Conservation (phyloP, 2,113 vertebrate genomes). For the Charadrius vociferus region DNA sequence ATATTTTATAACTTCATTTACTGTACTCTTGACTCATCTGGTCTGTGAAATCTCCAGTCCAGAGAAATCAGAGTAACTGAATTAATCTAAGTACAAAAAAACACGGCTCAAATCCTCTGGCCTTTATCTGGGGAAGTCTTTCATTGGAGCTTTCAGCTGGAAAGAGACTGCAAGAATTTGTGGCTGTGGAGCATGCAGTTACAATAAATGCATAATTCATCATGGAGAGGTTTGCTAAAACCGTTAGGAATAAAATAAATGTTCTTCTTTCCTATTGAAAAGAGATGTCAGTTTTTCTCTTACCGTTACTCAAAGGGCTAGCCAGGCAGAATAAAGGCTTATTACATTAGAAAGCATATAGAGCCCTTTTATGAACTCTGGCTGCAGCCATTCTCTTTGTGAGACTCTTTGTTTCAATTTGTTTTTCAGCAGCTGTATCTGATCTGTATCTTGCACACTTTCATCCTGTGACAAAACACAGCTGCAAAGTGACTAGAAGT, state of each 20-base stretch:
- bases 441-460: slow-evolving; percentile 52
- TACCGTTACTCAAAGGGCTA: neutral
- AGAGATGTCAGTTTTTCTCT: slow-evolving; percentile 43
- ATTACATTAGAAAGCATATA: slow-evolving; percentile 59
- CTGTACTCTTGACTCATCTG: neutral
- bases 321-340: slow-evolving; percentile 57
- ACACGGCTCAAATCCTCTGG: slow-evolving; percentile 33
- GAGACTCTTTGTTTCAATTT: slow-evolving; percentile 61
- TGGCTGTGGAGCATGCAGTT: slow-evolving; percentile 1
- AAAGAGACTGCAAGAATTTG: slow-evolving; percentile 48
- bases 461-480: slow-evolving; percentile 58
- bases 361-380: slow-evolving; percentile 68
- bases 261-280: slow-evolving; percentile 47
- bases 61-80: slow-evolving; percentile 10
- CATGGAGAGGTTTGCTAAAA: slow-evolving; percentile 45
- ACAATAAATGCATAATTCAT: slow-evolving; percentile 61
- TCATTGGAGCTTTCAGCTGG: slow-evolving; percentile 46
- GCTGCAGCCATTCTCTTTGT: slow-evolving; percentile 51
- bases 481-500: slow-evolving; percentile 39
- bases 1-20: neutral
- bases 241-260: slow-evolving; percentile 49
- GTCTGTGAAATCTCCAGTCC: slow-evolving; percentile 5
- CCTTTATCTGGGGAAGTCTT: slow-evolving; percentile 50
- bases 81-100: slow-evolving; percentile 40
- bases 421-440: slow-evolving; percentile 63